Base-by-base conservation (phyloP, 2,113 vertebrate species). In the Sylvietta virens region DNA sequence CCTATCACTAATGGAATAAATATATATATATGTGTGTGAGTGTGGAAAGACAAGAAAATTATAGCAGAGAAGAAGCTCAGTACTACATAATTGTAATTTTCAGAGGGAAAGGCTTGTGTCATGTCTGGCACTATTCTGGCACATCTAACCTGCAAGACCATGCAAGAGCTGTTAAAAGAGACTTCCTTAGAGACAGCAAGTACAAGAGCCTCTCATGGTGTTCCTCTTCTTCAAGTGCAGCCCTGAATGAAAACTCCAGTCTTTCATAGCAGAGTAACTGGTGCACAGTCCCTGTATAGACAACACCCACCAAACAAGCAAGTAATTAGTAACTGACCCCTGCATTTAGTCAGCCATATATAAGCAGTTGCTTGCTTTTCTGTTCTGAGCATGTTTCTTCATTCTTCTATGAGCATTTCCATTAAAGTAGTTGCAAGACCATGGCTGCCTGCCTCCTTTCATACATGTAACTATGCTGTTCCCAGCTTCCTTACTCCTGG, bases 401-500 rank as follows among this genome's bases (percentile, higher is more conserved):
- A 5, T 78, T 54, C 22, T 73, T 62, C 22, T 22, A 5, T 8
- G 23, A 54, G 3, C 6, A 42, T 78, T 61, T 78, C 51, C 48
- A 28, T 40, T 11, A 33, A 69, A 44, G 22, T 15, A 28, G 17
- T 66, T 86, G 27, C 9, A 60, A 18, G 23, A n/a, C 7, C 8
- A 35, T 27, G 10, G 22, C 31, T 84, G 13, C 20, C 31, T 0
- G 1, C 10, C 19, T 78, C 3, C 5, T 71, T 56, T 69, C 27
- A 22, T 33, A 26, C 20, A 16, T 8, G 26, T 0, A 67, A 10
- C 8, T 33, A 2, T n/a, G 28, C 15, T 74, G 4, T 31, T 81
- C 19, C 72, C 48, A 79, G 15, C 11, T 22, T 89, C 22, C 13
- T 27, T 12, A 2, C 4, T 67, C 39, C 51, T 56, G 11, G 7